Percentiles rank a stretch among this genome's conserved stretches.
These are phyloP conservation scores for Lota lota DNA, from an alignment of 2,113 vertebrate genomes.

Conservation along the genomic window DNA sequence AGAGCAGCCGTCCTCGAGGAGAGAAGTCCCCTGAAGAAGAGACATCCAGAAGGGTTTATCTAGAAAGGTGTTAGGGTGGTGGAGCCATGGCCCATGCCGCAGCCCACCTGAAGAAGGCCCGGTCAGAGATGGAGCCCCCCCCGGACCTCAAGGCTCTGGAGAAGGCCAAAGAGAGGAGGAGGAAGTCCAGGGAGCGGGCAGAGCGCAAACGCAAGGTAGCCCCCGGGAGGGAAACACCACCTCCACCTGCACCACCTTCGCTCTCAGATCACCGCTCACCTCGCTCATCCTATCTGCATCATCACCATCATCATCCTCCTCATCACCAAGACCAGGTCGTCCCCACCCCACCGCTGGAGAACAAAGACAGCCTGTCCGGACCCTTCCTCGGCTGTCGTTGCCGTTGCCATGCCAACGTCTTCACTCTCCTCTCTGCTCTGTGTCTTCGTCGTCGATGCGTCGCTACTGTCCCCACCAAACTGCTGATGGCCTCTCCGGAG, in stretches of 20 bases:
- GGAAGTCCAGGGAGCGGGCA: constrained; percentile 85
- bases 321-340: background rate
- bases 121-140: constrained; percentile 84
- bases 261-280: background rate
- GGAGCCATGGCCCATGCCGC: constrained; percentile 92
- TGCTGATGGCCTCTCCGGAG: too few relatives aligned
- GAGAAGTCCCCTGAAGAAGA: too few relatives aligned
- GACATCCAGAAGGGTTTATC: constrained; percentile 11
- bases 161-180: constrained; percentile 87
- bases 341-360: too few relatives aligned
- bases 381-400: too few relatives aligned
- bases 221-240: constrained; percentile 15
- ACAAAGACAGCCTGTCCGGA: too few relatives aligned
- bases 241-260: constrained; percentile 29
- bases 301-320: constrained; percentile 10
- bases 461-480: too few relatives aligned
- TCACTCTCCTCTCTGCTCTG: too few relatives aligned
- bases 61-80: background rate
- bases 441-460: too few relatives aligned
- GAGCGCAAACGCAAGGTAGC: constrained; percentile 97
- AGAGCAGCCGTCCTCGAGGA: too few relatives aligned
- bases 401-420: too few relatives aligned
- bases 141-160: constrained; percentile 80
- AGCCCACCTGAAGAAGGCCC: constrained; percentile 95
- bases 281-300: background rate